Conservation (phyloP, 2,888 invertebrate species). For the Pseudeuparius sepicola region DNA sequence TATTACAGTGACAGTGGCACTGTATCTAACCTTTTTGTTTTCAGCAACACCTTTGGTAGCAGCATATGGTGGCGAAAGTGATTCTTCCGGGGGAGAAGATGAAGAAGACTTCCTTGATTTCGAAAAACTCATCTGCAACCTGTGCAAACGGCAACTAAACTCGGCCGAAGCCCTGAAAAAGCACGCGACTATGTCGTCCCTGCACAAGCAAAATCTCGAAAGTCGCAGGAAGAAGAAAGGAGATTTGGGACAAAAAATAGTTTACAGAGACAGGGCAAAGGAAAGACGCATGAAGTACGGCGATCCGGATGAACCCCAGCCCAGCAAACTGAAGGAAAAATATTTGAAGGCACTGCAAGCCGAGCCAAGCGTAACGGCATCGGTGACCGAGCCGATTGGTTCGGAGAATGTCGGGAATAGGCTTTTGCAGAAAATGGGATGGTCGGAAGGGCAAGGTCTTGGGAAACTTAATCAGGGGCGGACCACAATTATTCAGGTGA, state of each 20-base stretch:
- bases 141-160: slow-evolving; percentile 92
- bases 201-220: slow-evolving; percentile 85
- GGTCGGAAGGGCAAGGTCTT: slow-evolving; percentile 94
- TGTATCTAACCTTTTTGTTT: too few species aligned
- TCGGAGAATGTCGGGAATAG: slow-evolving; percentile 91
- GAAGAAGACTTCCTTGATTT: slow-evolving; percentile 80
- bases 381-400: slow-evolving; percentile 60
- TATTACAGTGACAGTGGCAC: too few species aligned
- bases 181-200: slow-evolving; percentile 86
- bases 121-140: slow-evolving; percentile 79
- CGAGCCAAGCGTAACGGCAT: slow-evolving; percentile 42
- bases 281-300: slow-evolving; percentile 91
- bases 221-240: slow-evolving; percentile 30
- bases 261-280: slow-evolving; percentile 93
- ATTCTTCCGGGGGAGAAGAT: slow-evolving; percentile 45
- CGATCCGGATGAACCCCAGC: slow-evolving; percentile 69
- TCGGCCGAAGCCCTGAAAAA: slow-evolving; percentile 79
- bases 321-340: slow-evolving; percentile 62
- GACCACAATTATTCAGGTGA: slow-evolving; percentile 84
- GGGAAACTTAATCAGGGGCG: slow-evolving; percentile 90
- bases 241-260: slow-evolving; percentile 30
- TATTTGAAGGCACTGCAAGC: slow-evolving; percentile 51
- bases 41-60: slow-evolving; percentile 56
- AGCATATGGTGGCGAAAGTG: slow-evolving; percentile 69
- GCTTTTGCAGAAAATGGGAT: slow-evolving; percentile 97